Base-by-base conservation (phyloP, 2,113 vertebrate genomes). In the Dipodomys merriami region DNA sequence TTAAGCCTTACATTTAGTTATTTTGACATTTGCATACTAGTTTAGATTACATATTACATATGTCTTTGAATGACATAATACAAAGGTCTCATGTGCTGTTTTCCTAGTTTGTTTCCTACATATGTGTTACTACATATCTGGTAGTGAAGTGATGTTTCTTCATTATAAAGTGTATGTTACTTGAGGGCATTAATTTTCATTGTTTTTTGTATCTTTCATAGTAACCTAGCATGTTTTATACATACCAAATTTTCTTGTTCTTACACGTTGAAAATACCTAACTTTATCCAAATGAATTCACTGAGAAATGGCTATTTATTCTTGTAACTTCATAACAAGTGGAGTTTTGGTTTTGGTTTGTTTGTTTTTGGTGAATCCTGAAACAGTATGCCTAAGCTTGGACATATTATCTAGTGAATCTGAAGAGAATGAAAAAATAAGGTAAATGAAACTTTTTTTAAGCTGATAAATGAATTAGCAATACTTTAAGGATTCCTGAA, bases 251-350 rank as follows among this genome's bases (percentile, higher is more conserved):
- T 25, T 76, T 23, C n/a, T 89, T 60, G 39, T 86, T 91, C 19
- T 91, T 86, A 78, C 6, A 77, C 8, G 19, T 86, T 78, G 33
- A 78, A 90, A 77, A 30, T 83, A 35, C 5, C 46, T 64, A 22
- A 91, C 11, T n/a, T 78, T 92, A 27, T 84, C 30, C 73, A 82
- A 62, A 62, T 84, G 62, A 84, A 68, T 92, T 94, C 62, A 83
- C 44, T 46, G 33, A 65, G 20, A 86, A 44, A 46, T 92, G 46
- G 22, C 18, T 74, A 0, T 46, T 80, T 84, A 25, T 76, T 87
- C 18, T 77, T 93, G 2, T 77, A 92, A 44, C 88, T 83, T 86
- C 88, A 46, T 91, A 29, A 83, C 13, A 53, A 53, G 49, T 53
- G 11, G 49, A 2, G 8, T 53, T 53, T 39, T 35, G 35, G 35